Base-by-base conservation (phyloP, 1,140 invertebrate genomes). In the Eubasilissa regina region DNA sequence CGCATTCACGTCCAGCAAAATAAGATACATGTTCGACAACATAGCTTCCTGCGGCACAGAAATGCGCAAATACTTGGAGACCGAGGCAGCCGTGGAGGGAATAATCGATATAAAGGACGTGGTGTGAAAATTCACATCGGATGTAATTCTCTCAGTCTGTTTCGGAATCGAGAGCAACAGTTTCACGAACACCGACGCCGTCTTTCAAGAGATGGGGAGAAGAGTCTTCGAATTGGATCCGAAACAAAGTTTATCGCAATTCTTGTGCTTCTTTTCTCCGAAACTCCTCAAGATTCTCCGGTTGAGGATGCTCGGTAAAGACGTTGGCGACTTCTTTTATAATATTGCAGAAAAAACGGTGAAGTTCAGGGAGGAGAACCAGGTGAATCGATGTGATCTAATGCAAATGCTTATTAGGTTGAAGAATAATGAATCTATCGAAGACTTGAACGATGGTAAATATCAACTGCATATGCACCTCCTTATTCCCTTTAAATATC, bases 1-100 rank as follows among this genome's bases (percentile, higher is more conserved):
- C 25, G 88, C 91, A 8, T 92, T 92, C 84, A 88, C 91, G 44
- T 84, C 88, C 78, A 84, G 88, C 13, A 88, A 90, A 85, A 84
- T 89, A 83, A 89, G 89, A 84, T 85, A 81, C 13, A 90, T 92
- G 89, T 88, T 88, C 76, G 74, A 70, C 0, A 81, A 35, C 17
- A 77, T 84, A 4, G 60, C 17, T 8, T 45, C 19, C 11, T 79
- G 81, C 17, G 73, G 64, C 13, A 64, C 74, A 7, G 73, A 75
- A 19, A 73, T 83, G 76, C 10, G 56, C 3, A 60, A 53, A 21
- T 85, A 48, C 74, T 48, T 80, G 15, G 75, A 80, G 25, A 10
- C 4, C 13, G 68, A 77, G 7, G 48, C 4, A 48, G 66, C 15
- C 8, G 4, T 25, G 51, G 51, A 15, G 56, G 55, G 25, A 15